phyloP scores from a whole-genome alignment of 2,113 vertebrate genomes.

The Rhinichthys klamathensis region DNA sequence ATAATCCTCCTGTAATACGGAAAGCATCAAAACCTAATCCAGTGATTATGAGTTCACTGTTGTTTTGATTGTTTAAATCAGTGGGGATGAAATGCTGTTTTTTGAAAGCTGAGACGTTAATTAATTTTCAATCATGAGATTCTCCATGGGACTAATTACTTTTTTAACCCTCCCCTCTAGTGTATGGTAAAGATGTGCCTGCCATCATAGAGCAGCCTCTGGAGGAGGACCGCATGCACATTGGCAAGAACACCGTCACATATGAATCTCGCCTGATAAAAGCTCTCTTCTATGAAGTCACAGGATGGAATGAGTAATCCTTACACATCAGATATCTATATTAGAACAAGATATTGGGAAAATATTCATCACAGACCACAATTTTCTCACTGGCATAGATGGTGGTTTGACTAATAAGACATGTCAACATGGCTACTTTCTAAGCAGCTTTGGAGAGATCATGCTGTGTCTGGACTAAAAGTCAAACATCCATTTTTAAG shows the following conservation, averaged over 20 bases:
- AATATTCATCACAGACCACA: background rate
- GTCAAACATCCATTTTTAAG: constrained; percentile 37
- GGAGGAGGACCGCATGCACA: constrained; percentile 85
- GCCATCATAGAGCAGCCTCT: constrained; percentile 91
- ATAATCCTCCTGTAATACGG: background rate
- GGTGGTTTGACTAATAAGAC: background rate
- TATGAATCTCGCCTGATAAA: constrained; percentile 91
- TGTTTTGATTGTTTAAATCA: constrained; percentile 10
- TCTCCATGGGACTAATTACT: constrained; percentile 48
- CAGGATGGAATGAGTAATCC: constrained; percentile 78
- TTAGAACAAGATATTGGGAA: background rate
- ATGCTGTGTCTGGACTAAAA: constrained; percentile 31
- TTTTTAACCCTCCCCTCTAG: constrained; percentile 55
- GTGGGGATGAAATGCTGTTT: constrained; percentile 11
- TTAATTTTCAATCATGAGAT: constrained; percentile 44
- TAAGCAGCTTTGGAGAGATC: constrained; percentile 28
- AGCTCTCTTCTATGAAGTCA: constrained; percentile 89
- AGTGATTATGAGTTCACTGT: background rate
- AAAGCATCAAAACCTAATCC: background rate
- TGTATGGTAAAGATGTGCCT: constrained; percentile 84
- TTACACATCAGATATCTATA: background rate
- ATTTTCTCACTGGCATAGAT: background rate
- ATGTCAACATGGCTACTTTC: background rate
- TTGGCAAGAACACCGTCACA: constrained; percentile 92
- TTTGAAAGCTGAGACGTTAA: constrained; percentile 27